Evolutionary conservation across 2,113 vertebrate genomes (phyloP), one percentile per base, ranked within the genome.

Genomic region (Antechinus flavipes): DNA sequence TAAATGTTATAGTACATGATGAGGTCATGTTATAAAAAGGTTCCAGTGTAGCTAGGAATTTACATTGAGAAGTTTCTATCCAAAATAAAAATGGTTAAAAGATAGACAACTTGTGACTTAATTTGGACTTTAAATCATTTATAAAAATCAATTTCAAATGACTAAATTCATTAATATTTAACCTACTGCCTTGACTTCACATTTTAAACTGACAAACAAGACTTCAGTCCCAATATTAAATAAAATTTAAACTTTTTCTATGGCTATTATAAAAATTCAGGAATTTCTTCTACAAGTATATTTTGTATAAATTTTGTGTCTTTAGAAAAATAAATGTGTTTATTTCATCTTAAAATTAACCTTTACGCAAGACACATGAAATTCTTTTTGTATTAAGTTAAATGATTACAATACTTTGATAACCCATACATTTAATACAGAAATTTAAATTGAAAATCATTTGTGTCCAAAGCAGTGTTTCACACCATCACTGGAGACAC

Each of bases 401-500:
- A 97, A 94, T 97, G 97, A 97, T 97, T 97, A 97, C 89, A 97
- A 94, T 96, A 84, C 97, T 97, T 95, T 94, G 95, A 95, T 96
- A 98, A 97, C 93, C 91, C 96, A 97, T 91, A 91, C 93, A 98
- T 96, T 98, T 98, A 9, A 93, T 93, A 97, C 91, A 94, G 68
- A 94, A 96, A 96, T 98, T 98, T 98, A 94, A 98, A 97, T 96
- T 30, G 97, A 96, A 98, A 97, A 96, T 97, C 90, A 97, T 54
- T 89, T 96, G 95, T 97, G 91, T 95, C 97, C 94, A 98, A 98
- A 97, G 10, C n/a, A 96, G 94, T 97, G 93, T 96, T 97, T 98
- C 89, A 97, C 93, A 96, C 93, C 92, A 96, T 98, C 68, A 97
- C 68, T 92, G 96, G 91, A 95, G 84, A 98, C 97, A 97, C 5